These are phyloP conservation scores for Planococcus citri DNA, from an alignment of 1,140 invertebrate species.

Conservation along the genomic window DNA sequence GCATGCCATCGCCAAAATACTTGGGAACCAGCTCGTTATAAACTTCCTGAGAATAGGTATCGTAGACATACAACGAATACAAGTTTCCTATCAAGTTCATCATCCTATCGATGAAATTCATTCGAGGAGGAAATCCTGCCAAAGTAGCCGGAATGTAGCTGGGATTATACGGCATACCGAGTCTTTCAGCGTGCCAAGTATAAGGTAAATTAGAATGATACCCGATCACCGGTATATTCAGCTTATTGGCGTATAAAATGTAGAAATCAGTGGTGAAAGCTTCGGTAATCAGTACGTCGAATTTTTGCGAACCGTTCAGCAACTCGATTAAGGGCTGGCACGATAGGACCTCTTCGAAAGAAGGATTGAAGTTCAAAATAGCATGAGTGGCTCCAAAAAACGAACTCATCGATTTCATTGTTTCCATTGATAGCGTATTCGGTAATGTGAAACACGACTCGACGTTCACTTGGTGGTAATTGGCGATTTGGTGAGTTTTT, in stretches of 20 bases:
- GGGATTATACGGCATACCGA: constrained; percentile 25
- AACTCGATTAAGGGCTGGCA: not conserved
- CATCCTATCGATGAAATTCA: not conserved
- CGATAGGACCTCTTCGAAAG: not conserved
- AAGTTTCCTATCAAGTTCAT: not conserved
- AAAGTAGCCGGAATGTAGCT: constrained; percentile 4
- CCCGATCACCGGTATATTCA: constrained; percentile 40
- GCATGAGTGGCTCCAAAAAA: not conserved
- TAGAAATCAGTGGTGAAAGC: constrained; percentile 28
- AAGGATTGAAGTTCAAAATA: not conserved
- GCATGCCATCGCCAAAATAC: not conserved
- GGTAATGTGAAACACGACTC: constrained; percentile 23
- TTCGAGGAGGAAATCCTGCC: not conserved
- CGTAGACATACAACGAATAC: not conserved
- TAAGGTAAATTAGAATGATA: constrained; percentile 42
- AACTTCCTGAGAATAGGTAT: not conserved
- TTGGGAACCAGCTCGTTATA: not conserved
- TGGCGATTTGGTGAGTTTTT: constrained; percentile 35
- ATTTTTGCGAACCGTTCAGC: constrained; percentile 16
- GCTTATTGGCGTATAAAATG: constrained; percentile 30
- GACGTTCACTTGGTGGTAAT: constrained; percentile 38
- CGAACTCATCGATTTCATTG: not conserved
- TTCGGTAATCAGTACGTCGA: constrained; percentile 31
- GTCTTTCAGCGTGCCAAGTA: constrained; percentile 42
- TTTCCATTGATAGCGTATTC: not conserved